Evolutionary conservation across 2,888 invertebrate genomes (phyloP).

Genomic region (Morpho deidamia): DNA sequence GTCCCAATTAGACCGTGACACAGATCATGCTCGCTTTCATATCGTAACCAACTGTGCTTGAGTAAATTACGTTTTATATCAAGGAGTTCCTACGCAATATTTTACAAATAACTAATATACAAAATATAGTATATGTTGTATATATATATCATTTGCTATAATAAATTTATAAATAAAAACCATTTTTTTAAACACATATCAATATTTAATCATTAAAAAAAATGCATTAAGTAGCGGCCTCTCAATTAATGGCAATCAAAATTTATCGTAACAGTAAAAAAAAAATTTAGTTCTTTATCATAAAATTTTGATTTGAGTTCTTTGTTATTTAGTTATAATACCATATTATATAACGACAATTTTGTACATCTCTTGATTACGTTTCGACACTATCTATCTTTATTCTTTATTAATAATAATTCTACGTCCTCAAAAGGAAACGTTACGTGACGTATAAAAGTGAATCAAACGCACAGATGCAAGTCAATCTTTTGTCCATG

Average conservation of each 20-base stretch:
- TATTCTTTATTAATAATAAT: not conserved
- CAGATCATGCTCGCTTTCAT: conserved; percentile 60
- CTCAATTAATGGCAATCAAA: too few species aligned
- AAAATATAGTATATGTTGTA: too few species aligned
- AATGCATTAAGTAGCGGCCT: too few species aligned
- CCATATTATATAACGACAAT: not conserved
- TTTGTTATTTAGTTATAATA: not conserved
- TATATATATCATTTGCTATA: too few species aligned
- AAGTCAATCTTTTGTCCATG: conserved; percentile 24
- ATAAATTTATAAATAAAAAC: too few species aligned
- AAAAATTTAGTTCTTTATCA: too few species aligned
- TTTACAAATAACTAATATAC: not conserved
- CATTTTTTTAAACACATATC: too few species aligned
- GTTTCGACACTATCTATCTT: too few species aligned
- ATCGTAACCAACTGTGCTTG: conserved; percentile 29
- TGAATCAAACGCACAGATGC: conserved; percentile 24
- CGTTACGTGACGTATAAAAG: conserved; percentile 18
- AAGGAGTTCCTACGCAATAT: conserved; percentile 15
- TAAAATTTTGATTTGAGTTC: not conserved
- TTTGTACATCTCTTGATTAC: too few species aligned
- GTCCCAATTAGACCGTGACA: conserved; percentile 68
- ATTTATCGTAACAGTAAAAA: too few species aligned
- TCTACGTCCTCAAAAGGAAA: conserved; percentile 13
- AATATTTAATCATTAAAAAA: too few species aligned
- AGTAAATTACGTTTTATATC: conserved; percentile 20